Percentiles rank a stretch among this genome's conserved stretches.
phyloP scores from a whole-genome alignment of 2,888 invertebrate genomes.

The Coecobrya sp. region DNA sequence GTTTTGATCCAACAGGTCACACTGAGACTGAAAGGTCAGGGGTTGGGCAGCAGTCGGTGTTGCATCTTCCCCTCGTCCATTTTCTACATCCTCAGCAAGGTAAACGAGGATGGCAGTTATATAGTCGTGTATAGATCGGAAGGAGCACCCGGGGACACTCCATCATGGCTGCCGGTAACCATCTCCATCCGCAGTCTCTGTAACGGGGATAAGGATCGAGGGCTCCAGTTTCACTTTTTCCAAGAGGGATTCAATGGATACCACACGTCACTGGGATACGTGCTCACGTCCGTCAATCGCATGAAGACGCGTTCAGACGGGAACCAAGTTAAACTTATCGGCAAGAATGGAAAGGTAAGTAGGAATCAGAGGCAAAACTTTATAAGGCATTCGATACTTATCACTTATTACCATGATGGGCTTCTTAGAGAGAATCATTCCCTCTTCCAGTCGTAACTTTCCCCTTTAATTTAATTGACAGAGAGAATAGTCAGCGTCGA shows the following conservation, averaged over 20 bases:
- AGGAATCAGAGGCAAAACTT: neutral
- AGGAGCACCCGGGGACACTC: conserved; percentile 87
- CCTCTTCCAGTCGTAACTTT: neutral
- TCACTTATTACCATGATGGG: neutral
- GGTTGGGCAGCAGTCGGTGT: conserved; percentile 79
- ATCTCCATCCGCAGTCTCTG: conserved; percentile 88
- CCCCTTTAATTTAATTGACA: neutral
- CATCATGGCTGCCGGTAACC: conserved; percentile 89
- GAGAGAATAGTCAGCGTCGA: neutral
- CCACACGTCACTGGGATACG: conserved; percentile 86
- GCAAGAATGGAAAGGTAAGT: conserved; percentile 82
- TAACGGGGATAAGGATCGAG: conserved; percentile 88
- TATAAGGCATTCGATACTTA: neutral
- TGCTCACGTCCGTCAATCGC: conserved; percentile 85
- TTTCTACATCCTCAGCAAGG: conserved; percentile 82
- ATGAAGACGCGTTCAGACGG: conserved; percentile 72
- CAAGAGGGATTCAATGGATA: conserved; percentile 87
- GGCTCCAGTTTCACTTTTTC: conserved; percentile 88
- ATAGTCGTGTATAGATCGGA: conserved; percentile 85
- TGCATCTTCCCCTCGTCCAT: conserved; percentile 81
- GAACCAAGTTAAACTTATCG: conserved; percentile 72
- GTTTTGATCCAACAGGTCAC: conserved; percentile 75
- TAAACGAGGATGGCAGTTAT: conserved; percentile 77
- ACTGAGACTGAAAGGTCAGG: conserved; percentile 81
- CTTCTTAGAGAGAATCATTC: neutral